Evolutionary conservation across 2,113 vertebrate genomes (phyloP), one percentile per base, ranked within the genome.

Genomic region (Carollia perspicillata): DNA sequence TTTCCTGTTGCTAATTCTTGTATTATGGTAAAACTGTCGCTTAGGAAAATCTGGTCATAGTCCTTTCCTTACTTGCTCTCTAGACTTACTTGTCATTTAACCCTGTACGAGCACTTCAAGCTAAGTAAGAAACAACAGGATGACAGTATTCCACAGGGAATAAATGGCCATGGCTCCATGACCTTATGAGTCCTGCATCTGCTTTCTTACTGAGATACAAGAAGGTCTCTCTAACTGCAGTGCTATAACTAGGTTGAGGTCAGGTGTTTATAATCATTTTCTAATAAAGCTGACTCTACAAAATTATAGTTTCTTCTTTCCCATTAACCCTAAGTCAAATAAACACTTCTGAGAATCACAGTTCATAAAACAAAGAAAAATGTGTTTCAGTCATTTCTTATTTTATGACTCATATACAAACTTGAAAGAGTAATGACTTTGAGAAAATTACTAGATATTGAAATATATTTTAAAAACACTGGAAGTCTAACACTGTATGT

Each of bases 251-350:
- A 42, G 8, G 3, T 49, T 49, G 35, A 33, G 14, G 8, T 22
- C 16, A 2, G 7, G 10, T 83, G 30, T 90, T 94, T 93, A 81
- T 72, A 90, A 83, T 93, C 30, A 58, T 89, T 97, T 87, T 86
- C 81, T 74, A 95, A 75, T 85, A 94, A 87, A 93, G 18, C 47
- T 49, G 42, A 96, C 74, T 81, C 10, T 68, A 49, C 51, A 65
- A 95, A 97, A 83, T 44, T 55, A 23, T n/a, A 8, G 33, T 49
- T 85, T 28, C 77, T 71, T 68, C 12, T 60, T 87, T 95, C 5
- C 55, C 5, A 81, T 95, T 80, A 96, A 96, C 23, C 23, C 22
- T 79, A 92, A 90, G 60, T 42, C 87, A 94, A 90, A 96, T 72
- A 87, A 78, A 74, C 9, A 90, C 44, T 75, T 86, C 78, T 63